Evolutionary conservation across 2,888 invertebrate genomes (phyloP), one percentile per base, ranked within the genome.

Genomic region (Plebejus anna): DNA sequence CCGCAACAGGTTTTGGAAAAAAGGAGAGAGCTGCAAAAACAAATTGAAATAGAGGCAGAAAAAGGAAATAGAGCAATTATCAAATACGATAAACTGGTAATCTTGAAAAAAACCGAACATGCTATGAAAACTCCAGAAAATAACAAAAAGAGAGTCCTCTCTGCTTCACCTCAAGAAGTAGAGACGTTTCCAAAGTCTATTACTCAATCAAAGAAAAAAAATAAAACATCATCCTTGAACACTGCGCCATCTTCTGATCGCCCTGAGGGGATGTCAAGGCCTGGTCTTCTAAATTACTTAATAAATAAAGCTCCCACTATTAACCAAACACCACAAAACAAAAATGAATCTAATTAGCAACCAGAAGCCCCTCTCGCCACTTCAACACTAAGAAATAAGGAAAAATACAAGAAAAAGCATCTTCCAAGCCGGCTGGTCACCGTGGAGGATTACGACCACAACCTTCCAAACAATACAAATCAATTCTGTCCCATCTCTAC

Each of bases 71-170:
- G 6, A 36, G 80, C 75, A 22, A 78, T 75, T 78, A 76, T 80
- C n/a, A 80, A 79, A 77, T 80, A 80, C 61, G 79, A 79, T 9
- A 80, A 79, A 77, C 75, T 79, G 11, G 61, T 80, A 7, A 78
- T 80, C 76, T n/a, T 66, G 13, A 70, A 72, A 16, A 79, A 78
- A 78, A 2, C 51, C 9, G 51, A 51, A 13, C 51, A 51, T 13
- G 32, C 32, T 32, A 13, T 13, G 13, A 9, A 55, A 16, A 55
- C 55, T 55, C 55, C 16, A 4, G 55, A 55, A 55, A 16, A 16
- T 4, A 55, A 55, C 16, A 55, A 55, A 55, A 16, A 55, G 55
- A 55, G 55, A 55, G 16, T 55, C 13, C 55, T 55, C 16, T 55
- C 55, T 16, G 4, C 55, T 4, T 55, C 55, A 13, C 55, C 55